Conservation (phyloP, 2,797 vertebrate species). For the Syndactyla subalaris region DNA sequence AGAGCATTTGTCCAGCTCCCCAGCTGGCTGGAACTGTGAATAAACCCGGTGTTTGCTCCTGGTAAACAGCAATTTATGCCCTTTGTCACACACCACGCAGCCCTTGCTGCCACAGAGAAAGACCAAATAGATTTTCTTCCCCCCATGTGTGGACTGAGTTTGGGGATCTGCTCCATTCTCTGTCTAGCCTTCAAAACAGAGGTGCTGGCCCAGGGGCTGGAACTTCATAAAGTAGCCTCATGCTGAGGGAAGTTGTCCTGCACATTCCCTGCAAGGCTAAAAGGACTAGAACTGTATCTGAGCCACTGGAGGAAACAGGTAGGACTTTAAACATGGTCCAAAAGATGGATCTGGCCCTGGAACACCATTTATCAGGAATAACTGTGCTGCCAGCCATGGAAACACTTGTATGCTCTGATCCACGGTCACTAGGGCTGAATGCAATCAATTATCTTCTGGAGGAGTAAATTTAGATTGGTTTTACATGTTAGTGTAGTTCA, state of each 20-base stretch:
- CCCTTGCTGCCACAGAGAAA: background rate
- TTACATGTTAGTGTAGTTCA: background rate
- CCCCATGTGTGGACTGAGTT: background rate
- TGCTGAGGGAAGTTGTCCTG: background rate
- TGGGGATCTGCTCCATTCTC: background rate
- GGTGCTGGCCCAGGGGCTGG: background rate
- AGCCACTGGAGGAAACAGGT: background rate
- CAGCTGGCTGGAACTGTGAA: background rate
- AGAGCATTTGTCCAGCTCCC: background rate
- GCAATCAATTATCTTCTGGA: background rate
- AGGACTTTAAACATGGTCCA: background rate
- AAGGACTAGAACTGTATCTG: background rate
- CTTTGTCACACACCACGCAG: background rate
- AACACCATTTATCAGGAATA: background rate
- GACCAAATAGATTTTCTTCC: background rate
- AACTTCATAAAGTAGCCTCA: background rate
- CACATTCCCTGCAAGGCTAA: background rate
- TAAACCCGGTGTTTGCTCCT: background rate
- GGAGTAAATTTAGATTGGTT: background rate
- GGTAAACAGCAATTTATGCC: background rate
- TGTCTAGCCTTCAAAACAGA: background rate
- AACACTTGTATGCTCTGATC: background rate
- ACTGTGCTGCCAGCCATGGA: background rate
- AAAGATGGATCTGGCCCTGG: background rate
- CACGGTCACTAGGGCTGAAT: background rate